These are phyloP conservation scores for Eupeodes latifasciatus DNA, from an alignment of 2,888 invertebrate species.

Conservation along the genomic window DNA sequence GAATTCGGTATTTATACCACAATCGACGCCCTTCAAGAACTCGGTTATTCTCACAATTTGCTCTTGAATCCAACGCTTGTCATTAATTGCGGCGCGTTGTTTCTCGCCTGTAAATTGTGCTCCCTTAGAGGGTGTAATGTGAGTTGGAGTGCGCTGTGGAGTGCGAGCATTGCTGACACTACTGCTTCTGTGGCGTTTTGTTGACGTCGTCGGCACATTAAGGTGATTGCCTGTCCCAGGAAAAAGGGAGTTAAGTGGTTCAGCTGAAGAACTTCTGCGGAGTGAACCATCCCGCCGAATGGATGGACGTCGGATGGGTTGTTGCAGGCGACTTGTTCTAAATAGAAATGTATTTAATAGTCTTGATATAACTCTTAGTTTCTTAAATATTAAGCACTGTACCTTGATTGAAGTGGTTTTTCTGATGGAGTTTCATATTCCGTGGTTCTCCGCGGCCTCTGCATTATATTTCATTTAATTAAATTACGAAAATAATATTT, in stretches of 20 bases:
- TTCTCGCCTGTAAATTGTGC: slow-evolving; percentile 79
- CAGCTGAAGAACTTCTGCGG: slow-evolving; percentile 45
- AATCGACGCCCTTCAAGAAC: slow-evolving; percentile 77
- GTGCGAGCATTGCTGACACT: slow-evolving; percentile 77
- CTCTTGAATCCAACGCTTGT: slow-evolving; percentile 82
- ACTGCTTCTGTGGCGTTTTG: slow-evolving; percentile 67
- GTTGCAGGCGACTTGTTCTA: slow-evolving; percentile 78
- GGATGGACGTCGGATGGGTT: slow-evolving; percentile 77
- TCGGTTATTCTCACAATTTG: slow-evolving; percentile 80
- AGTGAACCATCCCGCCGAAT: slow-evolving; percentile 69
- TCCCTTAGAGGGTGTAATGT: slow-evolving; percentile 55
- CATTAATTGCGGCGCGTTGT: slow-evolving; percentile 80
- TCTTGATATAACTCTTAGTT: not conserved
- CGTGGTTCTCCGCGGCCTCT: slow-evolving; percentile 80
- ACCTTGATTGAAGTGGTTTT: slow-evolving; percentile 79
- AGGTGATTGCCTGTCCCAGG: slow-evolving; percentile 1
- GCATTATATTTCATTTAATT: slow-evolving; percentile 75
- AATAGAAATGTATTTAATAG: slow-evolving; percentile 17
- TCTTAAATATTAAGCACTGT: not conserved
- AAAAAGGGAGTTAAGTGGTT: slow-evolving; percentile 18
- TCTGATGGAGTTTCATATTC: slow-evolving; percentile 79
- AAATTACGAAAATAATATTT: not conserved
- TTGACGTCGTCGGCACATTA: slow-evolving; percentile 23
- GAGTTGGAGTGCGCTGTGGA: slow-evolving; percentile 73
- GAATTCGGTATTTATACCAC: slow-evolving; percentile 78